Conservation (phyloP, 2,888 invertebrate species). For the Mythimna impura region DNA sequence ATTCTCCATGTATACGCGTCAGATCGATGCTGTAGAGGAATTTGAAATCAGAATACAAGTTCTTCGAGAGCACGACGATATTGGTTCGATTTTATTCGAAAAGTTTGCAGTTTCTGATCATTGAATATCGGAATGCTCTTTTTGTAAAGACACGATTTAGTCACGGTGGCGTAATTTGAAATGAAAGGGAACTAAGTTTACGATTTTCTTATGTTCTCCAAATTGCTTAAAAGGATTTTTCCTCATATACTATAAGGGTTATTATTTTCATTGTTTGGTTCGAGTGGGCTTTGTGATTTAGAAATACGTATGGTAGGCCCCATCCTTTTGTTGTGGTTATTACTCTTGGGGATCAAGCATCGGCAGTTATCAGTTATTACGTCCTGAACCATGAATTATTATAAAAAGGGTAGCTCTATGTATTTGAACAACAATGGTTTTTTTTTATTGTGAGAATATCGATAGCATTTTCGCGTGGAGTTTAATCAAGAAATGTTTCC, state of each 20-base stretch:
- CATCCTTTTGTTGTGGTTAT: constrained; percentile 58
- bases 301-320: constrained; percentile 41
- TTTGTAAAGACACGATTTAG: constrained; percentile 65
- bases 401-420: constrained; percentile 36
- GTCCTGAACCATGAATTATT: constrained; percentile 44
- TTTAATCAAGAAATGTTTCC: constrained; percentile 41
- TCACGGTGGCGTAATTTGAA: constrained; percentile 67
- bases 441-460: constrained; percentile 28
- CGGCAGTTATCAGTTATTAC: constrained; percentile 57
- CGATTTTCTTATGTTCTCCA: constrained; percentile 71
- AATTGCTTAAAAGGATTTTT: constrained; percentile 66
- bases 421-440: constrained; percentile 41
- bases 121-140: constrained; percentile 73
- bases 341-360: constrained; percentile 58
- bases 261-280: constrained; percentile 62
- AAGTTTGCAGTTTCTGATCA: constrained; percentile 76
- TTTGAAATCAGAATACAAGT: constrained; percentile 41
- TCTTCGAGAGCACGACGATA: constrained; percentile 51
- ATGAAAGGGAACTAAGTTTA: constrained; percentile 69
- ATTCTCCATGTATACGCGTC: constrained; percentile 17
- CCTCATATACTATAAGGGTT: constrained; percentile 49
- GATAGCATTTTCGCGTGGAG: constrained; percentile 20
- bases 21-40: not conserved
- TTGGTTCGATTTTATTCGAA: constrained; percentile 70
- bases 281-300: constrained; percentile 62